Evolutionary conservation across 2,797 vertebrate species (phyloP).

Genomic region (Acomys russatus): DNA sequence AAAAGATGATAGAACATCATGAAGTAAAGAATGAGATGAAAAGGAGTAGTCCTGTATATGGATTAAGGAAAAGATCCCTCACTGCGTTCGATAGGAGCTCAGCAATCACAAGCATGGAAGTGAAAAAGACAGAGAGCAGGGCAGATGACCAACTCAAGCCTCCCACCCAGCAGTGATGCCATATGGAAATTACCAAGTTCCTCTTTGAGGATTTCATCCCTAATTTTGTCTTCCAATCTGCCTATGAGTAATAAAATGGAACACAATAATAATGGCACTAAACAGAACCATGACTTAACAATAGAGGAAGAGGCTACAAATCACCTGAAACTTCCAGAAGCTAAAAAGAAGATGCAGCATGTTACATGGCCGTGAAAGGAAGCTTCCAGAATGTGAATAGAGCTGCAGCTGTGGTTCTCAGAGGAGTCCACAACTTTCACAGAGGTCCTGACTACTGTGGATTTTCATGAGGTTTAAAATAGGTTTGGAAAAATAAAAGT

Average conservation of each 20-base stretch:
- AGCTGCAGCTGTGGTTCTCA: slow-evolving; percentile 84
- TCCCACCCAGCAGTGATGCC: slow-evolving; percentile 89
- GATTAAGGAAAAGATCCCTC: slow-evolving; percentile 93
- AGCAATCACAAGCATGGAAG: slow-evolving; percentile 93
- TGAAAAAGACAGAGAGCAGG: slow-evolving; percentile 92
- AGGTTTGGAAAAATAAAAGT: slow-evolving; percentile 61
- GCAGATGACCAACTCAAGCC: slow-evolving; percentile 92
- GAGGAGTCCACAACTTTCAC: slow-evolving; percentile 80
- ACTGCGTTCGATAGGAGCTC: slow-evolving; percentile 96
- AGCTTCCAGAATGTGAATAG: slow-evolving; percentile 85
- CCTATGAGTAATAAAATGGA: slow-evolving; percentile 85
- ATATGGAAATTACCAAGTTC: slow-evolving; percentile 89
- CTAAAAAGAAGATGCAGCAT: slow-evolving; percentile 98
- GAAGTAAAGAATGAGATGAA: slow-evolving; percentile 83
- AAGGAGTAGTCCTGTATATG: slow-evolving; percentile 87
- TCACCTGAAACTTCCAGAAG: slow-evolving; percentile 93
- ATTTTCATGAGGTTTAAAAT: slow-evolving; percentile 83
- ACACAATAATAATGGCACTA: slow-evolving; percentile 84
- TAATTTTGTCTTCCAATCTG: slow-evolving; percentile 87
- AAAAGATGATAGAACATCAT: slow-evolving; percentile 89
- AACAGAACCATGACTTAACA: slow-evolving; percentile 87
- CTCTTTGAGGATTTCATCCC: slow-evolving; percentile 85
- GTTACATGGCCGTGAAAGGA: slow-evolving; percentile 96
- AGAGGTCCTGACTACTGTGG: slow-evolving; percentile 85
- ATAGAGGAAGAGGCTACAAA: slow-evolving; percentile 85